phyloP scores from a whole-genome alignment of 2,113 vertebrate genomes.

The Sinocyclocheilus maitianheensis region DNA sequence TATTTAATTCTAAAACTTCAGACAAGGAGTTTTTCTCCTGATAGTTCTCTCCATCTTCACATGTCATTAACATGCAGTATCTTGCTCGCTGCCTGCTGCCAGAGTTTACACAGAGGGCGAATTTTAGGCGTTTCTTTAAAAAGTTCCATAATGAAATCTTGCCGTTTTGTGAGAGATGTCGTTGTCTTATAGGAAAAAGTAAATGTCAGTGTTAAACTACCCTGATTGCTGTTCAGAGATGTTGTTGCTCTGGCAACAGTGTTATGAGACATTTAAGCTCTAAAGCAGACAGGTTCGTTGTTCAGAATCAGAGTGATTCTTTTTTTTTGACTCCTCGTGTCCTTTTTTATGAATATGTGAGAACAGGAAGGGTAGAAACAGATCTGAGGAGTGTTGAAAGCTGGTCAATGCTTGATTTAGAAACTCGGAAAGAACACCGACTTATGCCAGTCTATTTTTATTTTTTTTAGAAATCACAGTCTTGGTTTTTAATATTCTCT shows the following conservation, averaged over 20 bases:
- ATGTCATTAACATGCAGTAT: constrained; percentile 7
- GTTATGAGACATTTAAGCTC: background rate
- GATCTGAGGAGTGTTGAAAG: background rate
- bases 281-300: no score
- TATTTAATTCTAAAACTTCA: constrained; percentile 18
- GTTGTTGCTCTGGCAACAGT: constrained; percentile 19
- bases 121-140: constrained; percentile 18
- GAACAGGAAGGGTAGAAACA: background rate
- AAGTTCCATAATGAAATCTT: constrained; percentile 35
- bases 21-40: background rate
- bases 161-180: constrained; percentile 27
- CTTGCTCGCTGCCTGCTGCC: constrained; percentile 20
- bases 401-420: background rate
- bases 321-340: background rate
- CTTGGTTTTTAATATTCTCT: background rate
- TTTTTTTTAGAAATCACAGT: background rate
- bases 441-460: background rate
- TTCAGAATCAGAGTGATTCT: background rate
- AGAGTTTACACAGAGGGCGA: constrained; percentile 32
- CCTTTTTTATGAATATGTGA: background rate
- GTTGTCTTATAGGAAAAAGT: constrained; percentile 39
- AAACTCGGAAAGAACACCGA: background rate
- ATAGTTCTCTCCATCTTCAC: constrained; percentile 2
- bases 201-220: constrained; percentile 32
- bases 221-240: background rate